Conservation (phyloP, 1,140 invertebrate genomes). For the Pseudomyrmex gracilis region DNA sequence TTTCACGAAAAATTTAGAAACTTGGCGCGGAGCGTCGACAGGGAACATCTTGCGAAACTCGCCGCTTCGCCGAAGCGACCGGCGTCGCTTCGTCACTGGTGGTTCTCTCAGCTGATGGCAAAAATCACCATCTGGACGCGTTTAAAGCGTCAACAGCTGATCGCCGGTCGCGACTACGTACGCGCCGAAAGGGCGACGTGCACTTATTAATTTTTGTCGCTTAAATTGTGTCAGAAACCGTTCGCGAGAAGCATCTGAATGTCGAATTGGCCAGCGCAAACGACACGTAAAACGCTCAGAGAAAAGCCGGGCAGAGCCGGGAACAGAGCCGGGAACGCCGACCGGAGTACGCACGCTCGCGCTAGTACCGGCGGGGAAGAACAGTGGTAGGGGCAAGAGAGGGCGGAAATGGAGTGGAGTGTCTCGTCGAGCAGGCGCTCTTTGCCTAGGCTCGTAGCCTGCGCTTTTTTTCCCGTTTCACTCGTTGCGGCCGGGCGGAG, state of each 20-base stretch:
- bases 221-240: neutral
- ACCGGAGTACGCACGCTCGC: constrained; percentile 55
- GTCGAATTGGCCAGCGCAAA: neutral
- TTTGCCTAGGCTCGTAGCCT: constrained; percentile 74
- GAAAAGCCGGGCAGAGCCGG: constrained; percentile 30
- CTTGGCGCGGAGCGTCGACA: constrained; percentile 54
- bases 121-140: constrained; percentile 57
- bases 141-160: constrained; percentile 66
- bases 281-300: neutral
- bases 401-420: constrained; percentile 60
- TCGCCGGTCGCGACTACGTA: constrained; percentile 32
- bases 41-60: constrained; percentile 40
- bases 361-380: neutral
- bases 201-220: neutral
- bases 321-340: constrained; percentile 62
- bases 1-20: constrained; percentile 53
- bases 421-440: constrained; percentile 68
- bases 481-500: constrained; percentile 74
- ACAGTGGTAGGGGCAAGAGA: neutral
- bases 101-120: constrained; percentile 74
- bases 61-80: constrained; percentile 56
- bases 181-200: neutral
- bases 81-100: constrained; percentile 71
- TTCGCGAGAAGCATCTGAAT: neutral
- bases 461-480: constrained; percentile 78